These are phyloP conservation scores for Chamaetylas fuelleborni DNA, from an alignment of 2,113 vertebrate species.

Conservation along the genomic window DNA sequence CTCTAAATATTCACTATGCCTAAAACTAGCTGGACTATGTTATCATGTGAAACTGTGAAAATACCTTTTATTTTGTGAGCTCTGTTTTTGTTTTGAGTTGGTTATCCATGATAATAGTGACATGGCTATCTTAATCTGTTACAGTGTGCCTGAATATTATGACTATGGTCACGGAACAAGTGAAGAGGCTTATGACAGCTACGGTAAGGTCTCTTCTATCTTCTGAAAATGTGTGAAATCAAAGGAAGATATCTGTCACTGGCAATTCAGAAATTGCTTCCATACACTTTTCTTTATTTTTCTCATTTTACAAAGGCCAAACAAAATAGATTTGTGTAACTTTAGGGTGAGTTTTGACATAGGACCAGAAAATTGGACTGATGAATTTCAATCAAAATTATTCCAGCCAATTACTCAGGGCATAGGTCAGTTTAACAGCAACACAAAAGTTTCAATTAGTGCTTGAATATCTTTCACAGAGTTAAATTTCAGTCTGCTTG, in stretches of 20 bases:
- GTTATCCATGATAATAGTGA: constrained; percentile 18
- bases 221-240: constrained; percentile 45
- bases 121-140: constrained; percentile 72
- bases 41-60: not conserved
- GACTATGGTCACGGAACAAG: constrained; percentile 89
- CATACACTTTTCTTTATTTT: not conserved
- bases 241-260: constrained; percentile 44
- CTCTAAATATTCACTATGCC: not conserved
- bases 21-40: not conserved
- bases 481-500: constrained; percentile 8
- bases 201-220: constrained; percentile 82
- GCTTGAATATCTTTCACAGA: constrained; percentile 1
- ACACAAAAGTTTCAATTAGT: constrained; percentile 14
- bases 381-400: constrained; percentile 65
- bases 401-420: constrained; percentile 46
- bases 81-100: constrained; percentile 12
- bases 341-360: constrained; percentile 35
- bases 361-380: constrained; percentile 46
- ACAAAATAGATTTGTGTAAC: constrained; percentile 59
- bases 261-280: constrained; percentile 55
- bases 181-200: constrained; percentile 92
- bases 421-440: constrained; percentile 39
- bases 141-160: constrained; percentile 93
- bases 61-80: not conserved
- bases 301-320: constrained; percentile 19